Evolutionary conservation across 2,113 vertebrate species (phyloP), one percentile per base, ranked within the genome.

Genomic region (Ceyx margarethae): DNA sequence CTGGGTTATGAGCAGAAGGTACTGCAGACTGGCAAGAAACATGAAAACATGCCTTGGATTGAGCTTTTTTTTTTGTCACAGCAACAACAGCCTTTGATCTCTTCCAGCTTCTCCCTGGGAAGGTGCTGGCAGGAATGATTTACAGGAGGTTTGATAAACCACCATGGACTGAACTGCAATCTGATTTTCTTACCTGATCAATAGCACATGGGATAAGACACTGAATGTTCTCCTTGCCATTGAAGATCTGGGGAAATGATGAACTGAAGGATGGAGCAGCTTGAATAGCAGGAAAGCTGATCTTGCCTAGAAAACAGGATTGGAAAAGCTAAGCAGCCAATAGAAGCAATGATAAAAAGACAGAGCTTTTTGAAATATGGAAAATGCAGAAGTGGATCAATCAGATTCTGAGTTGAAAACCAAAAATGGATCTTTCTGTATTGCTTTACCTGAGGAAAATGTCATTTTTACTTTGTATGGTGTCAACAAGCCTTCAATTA

Each of bases 151-250:
- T 50, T 0, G 0, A 43, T 40, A 76, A 3, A 69, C 20, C n/a
- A 46, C 14, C 16, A 60, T 1, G 3, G 12, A 60, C 14, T 69
- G 48, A 93, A 80, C 23, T 19, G 56, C 37, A 37, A 20, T 28
- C 25, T 0, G 1, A 53, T 72, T 72, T 61, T 96, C 77, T 94
- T 71, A 99, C 99, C 98, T 99, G 99, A 96, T 99, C 99, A 4
- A 99, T 99, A 93, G 99, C 99, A 77, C 99, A 99, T 0, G 99
- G 99, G 89, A 99, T 99, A 87, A 99, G 98, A 97, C 99, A 99
- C 93, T 98, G 99, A 77, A 99, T 89, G 35, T 99, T 98, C 5
- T 98, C 97, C 95, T 96, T 98, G 92, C 95, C 97, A 23, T 96
- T 97, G 73, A 99, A 99, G 93, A 99, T 99, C 85, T 99, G 98